Base-by-base conservation (phyloP, 2,888 invertebrate genomes). In the Luperina nickerlii region DNA sequence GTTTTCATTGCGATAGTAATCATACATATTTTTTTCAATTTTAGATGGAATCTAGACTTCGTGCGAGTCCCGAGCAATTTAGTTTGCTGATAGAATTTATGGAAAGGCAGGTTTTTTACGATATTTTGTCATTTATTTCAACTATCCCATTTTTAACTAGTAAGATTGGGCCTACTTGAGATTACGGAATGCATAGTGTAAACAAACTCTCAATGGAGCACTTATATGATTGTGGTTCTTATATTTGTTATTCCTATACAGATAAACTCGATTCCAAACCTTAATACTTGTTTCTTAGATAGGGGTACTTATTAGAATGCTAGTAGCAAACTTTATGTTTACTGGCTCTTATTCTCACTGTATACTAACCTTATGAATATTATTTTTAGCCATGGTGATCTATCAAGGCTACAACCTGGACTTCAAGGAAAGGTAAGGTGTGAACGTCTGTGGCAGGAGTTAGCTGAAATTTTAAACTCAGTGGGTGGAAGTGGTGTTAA, bases 11-110 rank as follows among this genome's bases (percentile, higher is more conserved):
- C 15, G 8, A 32, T 2, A 7, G 32, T 63, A 62, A 15, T 18
- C 8, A 27, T 32, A 7, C 0, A 13, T 11, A 4, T 54, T 54
- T 54, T 20, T 9, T 54, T 24, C 20, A 8, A 54, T 54, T 24
- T 24, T 8, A 57, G 20, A 57, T 57, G 24, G 11, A 45, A 7
- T 42, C 45, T n/a, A 67, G 45, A 68, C 20, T 68, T 51, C 48
- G 68, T 48, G 48, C 68, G 18, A 51, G 68, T 51, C 20, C 48
- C 20, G 68, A 68, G 27, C 68, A 69, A 51, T 69, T 69, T 69
- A 48, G 48, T 68, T 69, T 69, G 20, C 20, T 69, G 6, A 51
- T 51, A 48, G 67, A 68, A 45, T 67, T 67, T 45, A 67, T 67
- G 45, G 67, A 67, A 67, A 67, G 67, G n/a, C n/a, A 67, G 8